Conservation (phyloP, 2,888 invertebrate species). For the Drepana falcataria region DNA sequence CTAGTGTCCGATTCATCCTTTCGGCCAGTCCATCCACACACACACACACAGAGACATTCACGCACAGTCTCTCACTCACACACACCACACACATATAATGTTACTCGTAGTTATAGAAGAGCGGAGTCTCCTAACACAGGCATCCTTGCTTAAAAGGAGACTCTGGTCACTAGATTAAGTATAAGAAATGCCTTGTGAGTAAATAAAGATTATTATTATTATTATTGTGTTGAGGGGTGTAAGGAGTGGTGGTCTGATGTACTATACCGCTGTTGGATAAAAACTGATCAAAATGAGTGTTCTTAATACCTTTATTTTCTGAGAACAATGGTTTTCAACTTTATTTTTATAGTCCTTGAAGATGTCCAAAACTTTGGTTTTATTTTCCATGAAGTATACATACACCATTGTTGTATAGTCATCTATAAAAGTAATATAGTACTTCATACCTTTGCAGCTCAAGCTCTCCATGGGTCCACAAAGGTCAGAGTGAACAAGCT, state of each 20-base stretch:
- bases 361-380: not conserved
- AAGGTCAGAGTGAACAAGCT: not conserved
- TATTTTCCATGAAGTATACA: not conserved
- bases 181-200: no score
- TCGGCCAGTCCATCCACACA: constrained; percentile 40
- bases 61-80: no score
- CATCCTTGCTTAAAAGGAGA: no score
- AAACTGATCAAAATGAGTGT: no score
- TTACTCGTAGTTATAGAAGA: no score
- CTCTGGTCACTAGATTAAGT: no score
- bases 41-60: no score
- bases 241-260: no score
- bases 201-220: no score
- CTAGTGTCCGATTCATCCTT: constrained; percentile 17
- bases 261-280: constrained; percentile 19
- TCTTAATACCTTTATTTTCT: constrained; percentile 6
- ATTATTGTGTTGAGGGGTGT: no score
- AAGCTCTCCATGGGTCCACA: not conserved
- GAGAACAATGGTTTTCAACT: constrained; percentile 1
- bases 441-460: not conserved
- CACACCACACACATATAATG: no score
- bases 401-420: not conserved
- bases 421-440: not conserved
- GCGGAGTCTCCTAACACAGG: no score
- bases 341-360: constrained; percentile 1